Base-by-base conservation (phyloP, 2,113 vertebrate genomes). In the Dasyprocta punctata region DNA sequence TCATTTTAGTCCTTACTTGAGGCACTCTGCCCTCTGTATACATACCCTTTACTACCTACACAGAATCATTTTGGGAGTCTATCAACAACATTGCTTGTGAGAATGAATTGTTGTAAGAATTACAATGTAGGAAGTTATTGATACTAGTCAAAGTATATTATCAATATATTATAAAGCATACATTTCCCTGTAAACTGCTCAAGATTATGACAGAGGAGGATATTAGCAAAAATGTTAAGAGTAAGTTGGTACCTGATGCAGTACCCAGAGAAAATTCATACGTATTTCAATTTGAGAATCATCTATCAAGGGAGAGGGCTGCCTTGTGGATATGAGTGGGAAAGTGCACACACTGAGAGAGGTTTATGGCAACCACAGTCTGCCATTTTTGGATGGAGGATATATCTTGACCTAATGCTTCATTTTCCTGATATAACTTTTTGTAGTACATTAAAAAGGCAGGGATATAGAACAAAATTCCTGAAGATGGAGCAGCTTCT, bases 91-190 rank as follows among this genome's bases (percentile, higher is more conserved):
- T 52, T 67, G 58, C 28, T 92, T 95, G 69, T 90, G 71, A 81
- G 60, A 93, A 92, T 67, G 3, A 93, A 69, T 89, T 81, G 44
- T 8, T 92, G 17, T 89, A 9, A 91, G 84, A 87, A 87, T 86
- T 56, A 89, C 61, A 75, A 97, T 77, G 92, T 38, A 65, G 36
- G 14, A 89, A 89, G 54, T 81, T 93, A 92, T 86, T 95, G 87
- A 26, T 83, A 83, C 95, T 88, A 58, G 69, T 97, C 5, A 93
- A 38, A 75, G 14, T 87, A 67, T 94, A 90, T 30, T 83, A 77
- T 67, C 63, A 85, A 19, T 89, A 54, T 41, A 49, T 86, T 71
- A 69, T 67, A 80, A 92, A 86, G 24, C 67, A 36, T 24, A 86
- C 38, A n/a, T 67, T 93, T 95, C 80, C 22, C 60, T 75, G 16